Percentiles rank a stretch among this genome's conserved stretches.
Conservation (phyloP, 2,888 invertebrate genomes). For the Drosophila vallismaia region DNA sequence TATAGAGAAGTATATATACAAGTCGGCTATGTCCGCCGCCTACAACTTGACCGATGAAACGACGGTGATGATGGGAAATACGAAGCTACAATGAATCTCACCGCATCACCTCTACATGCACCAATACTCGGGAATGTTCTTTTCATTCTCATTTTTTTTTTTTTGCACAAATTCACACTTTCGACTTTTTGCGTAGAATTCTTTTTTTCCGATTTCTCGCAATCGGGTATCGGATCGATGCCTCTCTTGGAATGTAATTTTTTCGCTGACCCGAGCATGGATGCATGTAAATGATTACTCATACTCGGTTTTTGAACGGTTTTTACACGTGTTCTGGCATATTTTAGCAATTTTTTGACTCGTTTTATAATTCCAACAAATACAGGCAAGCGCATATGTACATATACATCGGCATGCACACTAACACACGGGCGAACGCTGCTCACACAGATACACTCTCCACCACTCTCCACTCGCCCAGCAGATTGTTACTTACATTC, state of each 20-base stretch:
- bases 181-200: conserved; percentile 82
- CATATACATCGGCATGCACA: conserved; percentile 45
- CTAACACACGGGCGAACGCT: conserved; percentile 32
- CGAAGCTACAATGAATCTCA: conserved; percentile 76
- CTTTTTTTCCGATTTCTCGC: conserved; percentile 74
- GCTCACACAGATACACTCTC: conserved; percentile 47
- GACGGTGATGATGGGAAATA: conserved; percentile 58
- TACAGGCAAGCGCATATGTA: conserved; percentile 30
- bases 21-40: conserved; percentile 64
- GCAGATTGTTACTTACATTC: conserved; percentile 81
- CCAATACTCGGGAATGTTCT: conserved; percentile 54
- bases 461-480: conserved; percentile 59
- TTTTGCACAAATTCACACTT: conserved; percentile 77
- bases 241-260: conserved; percentile 32
- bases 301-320: conserved; percentile 17
- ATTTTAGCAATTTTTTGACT: conserved; percentile 14
- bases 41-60: conserved; percentile 58
- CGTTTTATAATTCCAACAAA: conserved; percentile 48
- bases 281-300: conserved; percentile 41
- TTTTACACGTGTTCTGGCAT: conserved; percentile 61
- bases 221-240: conserved; percentile 61
- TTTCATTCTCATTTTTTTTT: conserved; percentile 43
- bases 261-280: conserved; percentile 23
- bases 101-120: conserved; percentile 49
- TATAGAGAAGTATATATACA: conserved; percentile 22